Percentiles rank a stretch among this genome's conserved stretches.
phyloP scores from a whole-genome alignment of 2,888 invertebrate genomes.

The Geophilus truncorum region DNA sequence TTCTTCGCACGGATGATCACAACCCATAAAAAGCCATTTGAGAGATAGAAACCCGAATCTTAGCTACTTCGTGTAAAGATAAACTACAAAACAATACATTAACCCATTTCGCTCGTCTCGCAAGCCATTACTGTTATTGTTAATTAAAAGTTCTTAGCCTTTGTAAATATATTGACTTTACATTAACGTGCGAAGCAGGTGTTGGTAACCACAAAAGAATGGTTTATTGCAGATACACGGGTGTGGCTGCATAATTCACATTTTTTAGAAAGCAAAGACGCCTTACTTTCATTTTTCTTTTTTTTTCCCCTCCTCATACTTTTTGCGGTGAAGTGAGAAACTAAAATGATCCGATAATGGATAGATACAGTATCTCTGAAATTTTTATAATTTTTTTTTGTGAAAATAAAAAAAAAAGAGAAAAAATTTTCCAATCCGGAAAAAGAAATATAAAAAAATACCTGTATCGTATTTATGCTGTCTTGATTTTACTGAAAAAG shows the following conservation, averaged over 20 bases:
- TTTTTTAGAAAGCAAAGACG: neutral
- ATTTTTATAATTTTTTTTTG: too few species aligned
- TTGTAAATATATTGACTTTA: neutral
- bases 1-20: neutral
- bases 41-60: too few species aligned
- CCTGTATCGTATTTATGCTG: neutral
- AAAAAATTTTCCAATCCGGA: neutral
- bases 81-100: neutral
- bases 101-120: neutral
- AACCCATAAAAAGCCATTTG: neutral
- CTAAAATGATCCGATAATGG: too few species aligned
- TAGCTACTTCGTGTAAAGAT: too few species aligned
- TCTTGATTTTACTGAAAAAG: neutral
- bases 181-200: neutral
- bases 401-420: neutral
- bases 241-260: neutral
- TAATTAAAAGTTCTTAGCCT: neutral
- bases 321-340: neutral
- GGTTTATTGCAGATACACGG: neutral
- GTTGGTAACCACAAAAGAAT: neutral
- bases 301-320: too few species aligned
- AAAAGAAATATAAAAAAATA: neutral
- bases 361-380: too few species aligned
- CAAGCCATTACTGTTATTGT: neutral
- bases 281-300: too few species aligned